These are phyloP conservation scores for Sinopyrophorus schimmeli DNA, from an alignment of 2,888 invertebrate species.

Conservation along the genomic window DNA sequence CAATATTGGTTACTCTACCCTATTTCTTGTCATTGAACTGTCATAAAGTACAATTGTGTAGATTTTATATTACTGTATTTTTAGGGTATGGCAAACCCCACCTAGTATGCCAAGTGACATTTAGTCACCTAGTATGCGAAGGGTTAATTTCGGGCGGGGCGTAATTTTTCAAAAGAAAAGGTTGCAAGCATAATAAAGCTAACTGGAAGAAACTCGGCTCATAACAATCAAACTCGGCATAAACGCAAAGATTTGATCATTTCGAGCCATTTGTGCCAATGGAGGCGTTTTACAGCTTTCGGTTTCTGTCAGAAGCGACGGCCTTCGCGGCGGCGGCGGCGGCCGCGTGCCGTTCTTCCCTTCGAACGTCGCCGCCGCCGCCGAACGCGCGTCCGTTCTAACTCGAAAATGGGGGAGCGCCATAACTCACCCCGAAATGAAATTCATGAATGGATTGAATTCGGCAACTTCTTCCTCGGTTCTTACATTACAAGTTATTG, in stretches of 20 bases:
- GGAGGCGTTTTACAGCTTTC: constrained; percentile 45
- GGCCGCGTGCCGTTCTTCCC: too few species aligned
- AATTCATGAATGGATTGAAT: constrained; percentile 40
- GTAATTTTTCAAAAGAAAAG: too few species aligned
- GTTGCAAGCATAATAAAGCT: constrained; percentile 41
- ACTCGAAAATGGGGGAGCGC: constrained; percentile 26
- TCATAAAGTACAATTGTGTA: too few species aligned
- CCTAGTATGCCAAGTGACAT: too few species aligned
- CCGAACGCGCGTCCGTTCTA: constrained; percentile 29
- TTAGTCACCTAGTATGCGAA: too few species aligned
- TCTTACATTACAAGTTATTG: constrained; percentile 34
- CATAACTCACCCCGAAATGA: constrained; percentile 40
- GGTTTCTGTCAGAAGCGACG: constrained; percentile 30
- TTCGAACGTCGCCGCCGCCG: constrained; percentile 28
- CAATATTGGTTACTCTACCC: too few species aligned
- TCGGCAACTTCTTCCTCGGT: constrained; percentile 31
- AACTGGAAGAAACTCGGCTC: constrained; percentile 42
- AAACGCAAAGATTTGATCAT: constrained; percentile 52
- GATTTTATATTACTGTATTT: too few species aligned
- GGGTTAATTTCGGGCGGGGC: too few species aligned
- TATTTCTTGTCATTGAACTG: too few species aligned
- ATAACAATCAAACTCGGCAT: constrained; percentile 51
- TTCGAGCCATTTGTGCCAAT: constrained; percentile 51
- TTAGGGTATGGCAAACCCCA: too few species aligned
- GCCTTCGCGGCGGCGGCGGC: too few species aligned